Percentiles rank a stretch among this genome's conserved stretches.
These are phyloP conservation scores for Holcopasites calliopsidis DNA, from an alignment of 1,140 invertebrate species.

Conservation along the genomic window DNA sequence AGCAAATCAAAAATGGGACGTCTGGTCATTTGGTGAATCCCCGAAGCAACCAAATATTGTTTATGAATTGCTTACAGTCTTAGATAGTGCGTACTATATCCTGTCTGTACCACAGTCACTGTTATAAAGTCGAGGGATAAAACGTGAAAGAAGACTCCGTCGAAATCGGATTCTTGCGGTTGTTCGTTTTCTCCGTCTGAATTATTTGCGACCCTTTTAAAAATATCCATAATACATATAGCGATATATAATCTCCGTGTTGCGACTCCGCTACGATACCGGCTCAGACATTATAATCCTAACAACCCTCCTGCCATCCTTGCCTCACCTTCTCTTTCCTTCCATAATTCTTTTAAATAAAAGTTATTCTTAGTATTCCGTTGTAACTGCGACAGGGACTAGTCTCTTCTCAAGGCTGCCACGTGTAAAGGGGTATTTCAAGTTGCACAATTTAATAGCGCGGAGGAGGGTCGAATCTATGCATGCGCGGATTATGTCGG, in stretches of 20 bases:
- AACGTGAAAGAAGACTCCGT: background rate
- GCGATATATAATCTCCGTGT: slow-evolving; percentile 26
- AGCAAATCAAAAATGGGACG: too few species aligned
- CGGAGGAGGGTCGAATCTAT: slow-evolving; percentile 46
- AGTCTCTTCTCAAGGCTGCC: background rate
- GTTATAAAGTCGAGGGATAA: slow-evolving; percentile 20
- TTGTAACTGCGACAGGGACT: slow-evolving; percentile 2
- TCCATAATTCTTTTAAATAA: too few species aligned
- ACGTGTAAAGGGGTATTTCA: background rate
- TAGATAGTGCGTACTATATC: too few species aligned
- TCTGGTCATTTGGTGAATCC: too few species aligned
- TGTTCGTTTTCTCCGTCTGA: background rate
- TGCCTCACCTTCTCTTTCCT: slow-evolving; percentile 12
- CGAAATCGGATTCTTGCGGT: slow-evolving; percentile 7
- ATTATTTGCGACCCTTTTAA: slow-evolving; percentile 29
- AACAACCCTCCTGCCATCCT: too few species aligned
- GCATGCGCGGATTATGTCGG: slow-evolving; percentile 61
- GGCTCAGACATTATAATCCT: slow-evolving; percentile 45
- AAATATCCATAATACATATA: slow-evolving; percentile 32
- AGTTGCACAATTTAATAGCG: slow-evolving; percentile 55
- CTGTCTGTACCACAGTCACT: too few species aligned
- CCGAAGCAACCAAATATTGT: too few species aligned
- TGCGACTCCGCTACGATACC: slow-evolving; percentile 1
- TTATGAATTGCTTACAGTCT: too few species aligned
- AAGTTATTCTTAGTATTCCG: slow-evolving; percentile 4